Base-by-base conservation (phyloP, 2,888 invertebrate species). In the Watsonalla cultraria region DNA sequence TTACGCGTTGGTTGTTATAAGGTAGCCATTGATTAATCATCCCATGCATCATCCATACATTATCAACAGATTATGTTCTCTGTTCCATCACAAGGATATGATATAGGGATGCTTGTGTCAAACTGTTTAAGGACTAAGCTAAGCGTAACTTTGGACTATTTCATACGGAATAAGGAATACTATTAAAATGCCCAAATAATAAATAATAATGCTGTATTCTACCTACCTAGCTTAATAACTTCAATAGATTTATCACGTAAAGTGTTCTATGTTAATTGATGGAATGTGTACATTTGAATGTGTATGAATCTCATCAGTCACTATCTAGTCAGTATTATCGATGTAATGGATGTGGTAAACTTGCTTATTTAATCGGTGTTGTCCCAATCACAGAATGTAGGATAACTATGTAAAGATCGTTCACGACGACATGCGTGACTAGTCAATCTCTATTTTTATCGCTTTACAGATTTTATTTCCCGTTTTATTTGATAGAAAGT, bases 361-460 rank as follows among this genome's bases (percentile, higher is more conserved):
- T 64, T 73, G 64, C 72, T 69, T 72, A 64, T 61, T 65, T 70
- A 67, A 61, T 72, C 66, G 68, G 65, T 77, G 72, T 78, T 72
- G 82, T 82, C 82, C 84, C 83, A 83, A 84, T 81, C 82, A 78
- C 75, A 82, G 82, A 82, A 84, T 84, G 81, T 82, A 78, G 68
- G 64, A 51, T 57, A 15, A 39, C 8, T 49, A 14, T 47, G 14
- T 45, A 45, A 55, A 39, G 39, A 39, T 46, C 35, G 7, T 9
- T 47, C 33, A 46, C 48, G 45, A 46, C 48, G 45, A 14, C 45
- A 46, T 51, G 52, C 52, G 55, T 51, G 45, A 51, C 55, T 55
- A 55, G 52, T 55, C 55, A 55, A 46, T 42, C 47, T 46, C 49
- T 51, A 51, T 13, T 47, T 24, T 50, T 45, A 51, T 45, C 42